These are phyloP conservation scores for Acanthosepion esculentum DNA, from an alignment of 2,888 invertebrate species.

Conservation along the genomic window DNA sequence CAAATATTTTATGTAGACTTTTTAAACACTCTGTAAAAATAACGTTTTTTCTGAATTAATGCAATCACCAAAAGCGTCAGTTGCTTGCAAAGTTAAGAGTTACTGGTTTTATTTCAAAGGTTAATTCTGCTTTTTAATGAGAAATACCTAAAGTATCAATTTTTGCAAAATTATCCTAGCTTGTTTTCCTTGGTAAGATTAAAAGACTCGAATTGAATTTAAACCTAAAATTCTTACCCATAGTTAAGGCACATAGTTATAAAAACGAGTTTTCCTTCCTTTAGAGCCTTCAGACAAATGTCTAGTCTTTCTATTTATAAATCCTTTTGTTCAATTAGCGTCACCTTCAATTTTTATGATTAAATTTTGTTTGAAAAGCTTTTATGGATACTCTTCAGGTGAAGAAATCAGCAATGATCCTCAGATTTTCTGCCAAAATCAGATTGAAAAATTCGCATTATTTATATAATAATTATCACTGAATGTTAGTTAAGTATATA, in stretches of 20 bases:
- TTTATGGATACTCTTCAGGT: not conserved
- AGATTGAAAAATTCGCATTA: not conserved
- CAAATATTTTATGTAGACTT: not conserved
- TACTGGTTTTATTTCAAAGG: not conserved
- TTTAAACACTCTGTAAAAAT: no score
- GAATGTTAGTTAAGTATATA: no score
- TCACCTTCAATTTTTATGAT: no score
- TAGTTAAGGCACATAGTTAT: not conserved
- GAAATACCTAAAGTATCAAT: not conserved
- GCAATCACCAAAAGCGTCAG: no score
- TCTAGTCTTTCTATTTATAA: not conserved
- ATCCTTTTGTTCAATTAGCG: no score
- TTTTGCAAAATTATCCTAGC: not conserved
- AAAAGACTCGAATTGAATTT: not conserved
- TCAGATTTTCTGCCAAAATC: not conserved
- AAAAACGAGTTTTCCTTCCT: not conserved
- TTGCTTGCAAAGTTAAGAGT: no score
- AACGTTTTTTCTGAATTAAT: no score
- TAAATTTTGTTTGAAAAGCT: no score
- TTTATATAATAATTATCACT: no score
- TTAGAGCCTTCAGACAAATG: not conserved
- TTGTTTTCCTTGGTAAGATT: not conserved
- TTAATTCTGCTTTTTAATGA: not conserved
- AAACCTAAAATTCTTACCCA: not conserved
- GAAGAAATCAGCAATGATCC: not conserved